phyloP scores from a whole-genome alignment of 2,113 vertebrate species.

The Atrichornis clamosus region DNA sequence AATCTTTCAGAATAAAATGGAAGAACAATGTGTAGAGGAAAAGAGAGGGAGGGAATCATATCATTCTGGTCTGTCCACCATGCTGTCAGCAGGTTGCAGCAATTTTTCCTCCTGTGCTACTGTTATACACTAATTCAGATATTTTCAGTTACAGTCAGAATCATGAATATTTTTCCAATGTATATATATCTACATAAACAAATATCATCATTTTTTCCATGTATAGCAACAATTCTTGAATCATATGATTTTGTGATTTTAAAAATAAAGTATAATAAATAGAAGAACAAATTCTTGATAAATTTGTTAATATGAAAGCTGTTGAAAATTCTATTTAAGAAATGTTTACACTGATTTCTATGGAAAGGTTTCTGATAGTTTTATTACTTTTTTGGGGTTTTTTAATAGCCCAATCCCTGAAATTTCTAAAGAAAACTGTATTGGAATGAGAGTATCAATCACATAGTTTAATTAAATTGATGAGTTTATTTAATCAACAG shows the following conservation, averaged over 20 bases:
- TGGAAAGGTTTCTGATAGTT: background rate
- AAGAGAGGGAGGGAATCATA: background rate
- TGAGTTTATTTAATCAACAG: constrained; percentile 20
- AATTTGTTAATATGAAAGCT: background rate
- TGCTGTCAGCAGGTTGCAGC: background rate
- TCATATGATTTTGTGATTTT: background rate
- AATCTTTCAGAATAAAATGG: background rate
- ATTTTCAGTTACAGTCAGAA: background rate
- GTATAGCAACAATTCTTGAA: background rate
- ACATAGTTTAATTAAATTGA: constrained; percentile 30
- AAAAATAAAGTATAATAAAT: background rate
- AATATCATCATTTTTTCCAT: background rate
- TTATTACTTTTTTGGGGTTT: background rate
- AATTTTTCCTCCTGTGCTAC: background rate
- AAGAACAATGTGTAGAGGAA: background rate
- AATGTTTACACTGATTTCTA: background rate
- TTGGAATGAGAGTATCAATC: background rate
- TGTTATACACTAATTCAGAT: background rate
- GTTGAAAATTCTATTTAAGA: background rate
- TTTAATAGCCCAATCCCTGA: background rate
- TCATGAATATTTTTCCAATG: background rate
- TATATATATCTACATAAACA: background rate
- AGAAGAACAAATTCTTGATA: background rate
- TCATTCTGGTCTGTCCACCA: rapidly evolving
- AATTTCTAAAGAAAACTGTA: background rate